These are phyloP conservation scores for Microcebus ravelobensis DNA, from an alignment of 2,113 vertebrate species.

Conservation along the genomic window DNA sequence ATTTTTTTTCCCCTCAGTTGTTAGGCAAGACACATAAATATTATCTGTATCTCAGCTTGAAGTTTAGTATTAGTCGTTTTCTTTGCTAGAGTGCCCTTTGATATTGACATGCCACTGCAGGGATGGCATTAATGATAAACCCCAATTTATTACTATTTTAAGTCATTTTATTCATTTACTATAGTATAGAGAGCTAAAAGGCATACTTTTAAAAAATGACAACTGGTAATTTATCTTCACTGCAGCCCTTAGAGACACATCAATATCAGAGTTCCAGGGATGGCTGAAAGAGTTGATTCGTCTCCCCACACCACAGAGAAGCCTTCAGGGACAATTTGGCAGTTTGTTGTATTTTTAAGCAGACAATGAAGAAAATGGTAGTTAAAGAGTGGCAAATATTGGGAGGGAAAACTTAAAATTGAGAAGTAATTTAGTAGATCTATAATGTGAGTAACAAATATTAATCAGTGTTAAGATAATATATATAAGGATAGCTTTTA, in stretches of 20 bases:
- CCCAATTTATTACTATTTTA: conserved; percentile 60
- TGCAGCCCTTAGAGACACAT: background rate
- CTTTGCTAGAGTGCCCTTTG: conserved; percentile 55
- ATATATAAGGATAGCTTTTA: background rate
- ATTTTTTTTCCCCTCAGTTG: background rate
- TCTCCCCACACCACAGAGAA: background rate
- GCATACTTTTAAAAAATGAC: conserved; percentile 57
- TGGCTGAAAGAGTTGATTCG: background rate
- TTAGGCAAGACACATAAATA: conserved; percentile 22
- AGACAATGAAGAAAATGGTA: background rate
- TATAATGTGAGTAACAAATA: background rate
- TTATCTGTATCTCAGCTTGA: conserved; percentile 43
- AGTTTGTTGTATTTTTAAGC: background rate
- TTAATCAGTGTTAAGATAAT: background rate
- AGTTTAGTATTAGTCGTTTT: conserved; percentile 51
- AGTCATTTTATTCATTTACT: conserved; percentile 69
- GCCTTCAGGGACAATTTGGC: background rate
- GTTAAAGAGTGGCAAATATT: background rate
- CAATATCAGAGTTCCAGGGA: background rate
- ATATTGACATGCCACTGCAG: conserved; percentile 45
- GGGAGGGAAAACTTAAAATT: background rate
- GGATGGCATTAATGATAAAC: conserved; percentile 53
- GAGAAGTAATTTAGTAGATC: background rate
- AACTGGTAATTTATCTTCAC: conserved; percentile 61
- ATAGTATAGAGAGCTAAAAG: conserved; percentile 56